These are phyloP conservation scores for Sparus aurata DNA, from an alignment of 2,797 vertebrate species.

Conservation along the genomic window DNA sequence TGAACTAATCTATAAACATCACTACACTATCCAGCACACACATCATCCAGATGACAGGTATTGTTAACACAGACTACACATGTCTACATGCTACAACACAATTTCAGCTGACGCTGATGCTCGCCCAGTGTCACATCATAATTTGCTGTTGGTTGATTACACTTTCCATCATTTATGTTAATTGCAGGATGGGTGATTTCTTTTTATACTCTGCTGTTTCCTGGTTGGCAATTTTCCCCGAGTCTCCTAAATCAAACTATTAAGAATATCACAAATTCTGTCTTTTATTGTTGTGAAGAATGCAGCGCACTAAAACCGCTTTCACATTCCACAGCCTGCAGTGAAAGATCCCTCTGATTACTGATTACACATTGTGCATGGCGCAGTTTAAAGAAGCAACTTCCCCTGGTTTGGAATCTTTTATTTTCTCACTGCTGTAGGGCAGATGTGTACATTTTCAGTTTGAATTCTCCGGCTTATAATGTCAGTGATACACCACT, in stretches of 20 bases:
- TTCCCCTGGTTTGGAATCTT: constrained; percentile 1
- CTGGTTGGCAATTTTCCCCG: constrained; percentile 48
- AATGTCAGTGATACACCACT: background rate
- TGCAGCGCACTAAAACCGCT: constrained; percentile 37
- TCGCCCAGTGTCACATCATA: constrained; percentile 42
- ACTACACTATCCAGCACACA: constrained; percentile 7
- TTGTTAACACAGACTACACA: constrained; percentile 37
- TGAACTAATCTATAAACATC: constrained; percentile 50
- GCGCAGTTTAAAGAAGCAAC: constrained; percentile 49
- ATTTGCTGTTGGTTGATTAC: constrained; percentile 60
- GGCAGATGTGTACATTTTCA: background rate
- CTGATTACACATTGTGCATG: constrained; percentile 76
- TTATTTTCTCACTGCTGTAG: background rate
- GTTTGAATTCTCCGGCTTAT: constrained; percentile 6
- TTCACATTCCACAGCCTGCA: constrained; percentile 43
- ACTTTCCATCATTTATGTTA: constrained; percentile 61
- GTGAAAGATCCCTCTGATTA: constrained; percentile 77
- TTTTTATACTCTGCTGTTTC: constrained; percentile 49
- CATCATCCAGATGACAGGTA: constrained; percentile 40
- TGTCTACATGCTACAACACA: constrained; percentile 15
- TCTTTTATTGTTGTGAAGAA: constrained; percentile 63
- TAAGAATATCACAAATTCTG: constrained; percentile 51
- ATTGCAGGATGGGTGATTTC: constrained; percentile 63
- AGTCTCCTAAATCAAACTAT: constrained; percentile 62
- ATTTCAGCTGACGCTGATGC: constrained; percentile 24